phyloP scores from a whole-genome alignment of 2,888 invertebrate species.

The Xylota sylvarum region DNA sequence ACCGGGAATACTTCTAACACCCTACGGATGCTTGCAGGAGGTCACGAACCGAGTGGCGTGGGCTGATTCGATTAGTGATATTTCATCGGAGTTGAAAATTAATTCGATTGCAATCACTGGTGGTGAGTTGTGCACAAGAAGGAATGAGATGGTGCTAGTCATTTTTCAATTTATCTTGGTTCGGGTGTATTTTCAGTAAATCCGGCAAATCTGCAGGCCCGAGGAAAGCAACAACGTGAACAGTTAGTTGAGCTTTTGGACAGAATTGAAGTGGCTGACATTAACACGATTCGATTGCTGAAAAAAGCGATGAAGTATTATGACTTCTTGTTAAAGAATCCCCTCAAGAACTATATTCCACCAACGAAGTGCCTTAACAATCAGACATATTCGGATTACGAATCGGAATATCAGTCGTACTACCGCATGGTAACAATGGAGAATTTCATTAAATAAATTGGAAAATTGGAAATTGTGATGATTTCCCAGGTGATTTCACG shows the following conservation, averaged over 20 bases:
- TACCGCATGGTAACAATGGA: constrained; percentile 84
- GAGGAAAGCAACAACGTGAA: constrained; percentile 81
- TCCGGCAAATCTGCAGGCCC: constrained; percentile 79
- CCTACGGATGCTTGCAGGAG: constrained; percentile 82
- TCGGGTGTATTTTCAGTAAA: constrained; percentile 79
- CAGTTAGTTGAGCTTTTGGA: constrained; percentile 82
- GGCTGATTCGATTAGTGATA: constrained; percentile 82
- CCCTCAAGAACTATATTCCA: constrained; percentile 82
- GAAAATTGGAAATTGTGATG: background rate
- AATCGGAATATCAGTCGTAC: constrained; percentile 84
- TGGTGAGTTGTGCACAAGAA: constrained; percentile 80
- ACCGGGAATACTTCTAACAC: constrained; percentile 83
- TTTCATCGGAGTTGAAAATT: constrained; percentile 82
- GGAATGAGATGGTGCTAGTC: background rate
- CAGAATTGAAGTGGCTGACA: constrained; percentile 80
- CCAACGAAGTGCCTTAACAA: constrained; percentile 80
- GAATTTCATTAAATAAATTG: constrained; percentile 79
- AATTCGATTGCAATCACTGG: constrained; percentile 82
- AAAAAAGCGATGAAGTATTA: constrained; percentile 80
- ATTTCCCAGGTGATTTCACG: background rate
- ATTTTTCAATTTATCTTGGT: constrained; percentile 50
- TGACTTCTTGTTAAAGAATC: constrained; percentile 82
- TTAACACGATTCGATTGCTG: constrained; percentile 80
- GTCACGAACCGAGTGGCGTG: constrained; percentile 82
- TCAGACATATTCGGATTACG: constrained; percentile 82